Base-by-base conservation (phyloP, 2,113 vertebrate species). In the Sigmodon hispidus region DNA sequence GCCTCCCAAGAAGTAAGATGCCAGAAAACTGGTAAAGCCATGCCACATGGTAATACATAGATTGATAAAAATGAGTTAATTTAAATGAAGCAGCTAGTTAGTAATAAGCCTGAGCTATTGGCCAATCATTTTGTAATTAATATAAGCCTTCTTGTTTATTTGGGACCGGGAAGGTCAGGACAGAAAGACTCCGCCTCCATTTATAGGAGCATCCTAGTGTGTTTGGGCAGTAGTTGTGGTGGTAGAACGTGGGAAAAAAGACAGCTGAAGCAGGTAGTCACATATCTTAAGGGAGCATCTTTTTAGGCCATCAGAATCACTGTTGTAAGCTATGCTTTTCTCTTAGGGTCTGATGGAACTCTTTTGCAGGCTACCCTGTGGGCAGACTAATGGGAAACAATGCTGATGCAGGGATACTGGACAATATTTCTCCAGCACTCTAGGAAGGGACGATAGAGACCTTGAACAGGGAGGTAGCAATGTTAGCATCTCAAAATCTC, bases 381-480 rank as follows among this genome's bases (percentile, higher is more conserved):
- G 72, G 48, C 6, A 9, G 34, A 29, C 15, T 76, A 2, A 10
- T 76, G 59, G 52, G 21, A n/a, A 80, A 19, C 12, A 75, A 65
- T 13, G 40, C 1, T 2, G 1, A 1, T 87, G 84, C 31, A 87
- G 43, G 31, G 45, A 36, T 19, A 67, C 45, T 50, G 19, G 43
- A 1, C 22, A n/a, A 8, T 15, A 0, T 0, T 63, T 48, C 5
- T 50, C 31, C 6, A 9, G 34, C 69, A 43, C 34, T 48, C 48
- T 3, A 67, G 65, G 52, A 1, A 8, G 10, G 48, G 19, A 0
- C 5, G 22, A 48, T 10, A 26, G 15, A n/a, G 15, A 70, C 31
- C 92, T 65, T 75, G 61, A 45, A 7, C 7, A 43, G 63, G 69
- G 29, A 21, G 65, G 26, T 29, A 17, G 21, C 55, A 34, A 31